Percentiles rank a stretch among this genome's conserved stretches.
Evolutionary conservation across 2,113 vertebrate species (phyloP).

Genomic region (Sylvicapra grimmia): DNA sequence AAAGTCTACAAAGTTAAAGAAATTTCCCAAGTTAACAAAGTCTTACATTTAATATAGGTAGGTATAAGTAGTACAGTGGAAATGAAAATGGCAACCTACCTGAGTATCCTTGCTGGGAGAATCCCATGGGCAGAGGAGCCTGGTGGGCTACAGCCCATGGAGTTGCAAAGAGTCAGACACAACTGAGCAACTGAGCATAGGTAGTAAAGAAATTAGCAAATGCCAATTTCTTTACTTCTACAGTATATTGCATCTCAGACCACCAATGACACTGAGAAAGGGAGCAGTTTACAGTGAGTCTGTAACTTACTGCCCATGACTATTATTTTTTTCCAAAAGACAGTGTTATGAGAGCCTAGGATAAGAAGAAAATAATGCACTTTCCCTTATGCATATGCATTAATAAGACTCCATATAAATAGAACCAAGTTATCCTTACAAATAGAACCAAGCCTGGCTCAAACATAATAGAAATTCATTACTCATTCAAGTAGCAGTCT

Average conservation of each 20-base stretch:
- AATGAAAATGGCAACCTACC: background rate
- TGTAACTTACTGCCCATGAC: background rate
- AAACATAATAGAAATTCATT: background rate
- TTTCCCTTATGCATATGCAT: background rate
- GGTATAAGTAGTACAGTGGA: background rate
- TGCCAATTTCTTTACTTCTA: background rate
- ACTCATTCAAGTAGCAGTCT: background rate
- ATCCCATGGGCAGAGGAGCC: background rate
- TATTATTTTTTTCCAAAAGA: background rate
- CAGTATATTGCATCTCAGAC: background rate
- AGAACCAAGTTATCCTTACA: background rate
- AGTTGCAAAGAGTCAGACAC: background rate
- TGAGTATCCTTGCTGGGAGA: background rate
- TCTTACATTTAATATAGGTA: background rate
- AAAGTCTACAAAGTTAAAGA: background rate
- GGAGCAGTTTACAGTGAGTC: background rate
- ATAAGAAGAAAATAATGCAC: background rate
- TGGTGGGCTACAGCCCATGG: background rate
- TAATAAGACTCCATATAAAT: background rate
- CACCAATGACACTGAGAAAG: background rate
- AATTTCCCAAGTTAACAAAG: background rate
- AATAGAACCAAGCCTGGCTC: background rate
- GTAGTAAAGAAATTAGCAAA: background rate
- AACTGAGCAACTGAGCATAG: background rate
- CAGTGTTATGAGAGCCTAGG: background rate